These are phyloP conservation scores for Gryon sp. DNA, from an alignment of 1,140 invertebrate species.

Conservation along the genomic window DNA sequence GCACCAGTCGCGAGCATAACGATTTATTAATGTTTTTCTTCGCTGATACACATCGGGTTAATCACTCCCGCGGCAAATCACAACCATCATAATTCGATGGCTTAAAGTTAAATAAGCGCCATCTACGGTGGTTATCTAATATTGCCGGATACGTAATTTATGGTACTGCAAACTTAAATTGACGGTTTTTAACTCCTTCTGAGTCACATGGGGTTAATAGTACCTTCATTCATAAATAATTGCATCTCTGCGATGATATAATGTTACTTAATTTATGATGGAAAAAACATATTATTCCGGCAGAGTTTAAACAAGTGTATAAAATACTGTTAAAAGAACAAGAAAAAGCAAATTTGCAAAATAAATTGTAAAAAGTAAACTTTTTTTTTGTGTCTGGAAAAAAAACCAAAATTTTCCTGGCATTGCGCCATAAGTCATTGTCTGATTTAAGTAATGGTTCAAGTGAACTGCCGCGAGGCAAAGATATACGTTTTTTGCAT, in stretches of 20 bases:
- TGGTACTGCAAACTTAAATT: neutral
- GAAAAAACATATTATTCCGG: too few relatives aligned
- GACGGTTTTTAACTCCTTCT: neutral
- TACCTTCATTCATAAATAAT: neutral
- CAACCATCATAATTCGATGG: neutral
- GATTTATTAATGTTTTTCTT: slow-evolving; percentile 52
- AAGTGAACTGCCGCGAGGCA: too few relatives aligned
- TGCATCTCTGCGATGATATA: too few relatives aligned
- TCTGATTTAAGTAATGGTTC: too few relatives aligned
- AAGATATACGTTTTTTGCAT: too few relatives aligned
- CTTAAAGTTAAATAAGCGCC: neutral
- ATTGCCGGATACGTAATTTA: neutral
- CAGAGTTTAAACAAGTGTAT: too few relatives aligned
- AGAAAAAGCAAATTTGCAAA: too few relatives aligned
- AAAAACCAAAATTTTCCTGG: too few relatives aligned
- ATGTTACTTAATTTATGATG: neutral
- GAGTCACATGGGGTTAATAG: neutral
- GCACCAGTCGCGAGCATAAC: slow-evolving; percentile 22
- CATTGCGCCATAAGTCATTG: too few relatives aligned
- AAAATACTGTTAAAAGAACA: too few relatives aligned
- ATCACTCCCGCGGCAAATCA: slow-evolving; percentile 1
- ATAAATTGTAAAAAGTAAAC: too few relatives aligned
- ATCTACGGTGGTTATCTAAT: slow-evolving; percentile 11
- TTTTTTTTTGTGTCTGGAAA: too few relatives aligned
- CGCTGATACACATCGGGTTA: slow-evolving; percentile 13